A percentile compares a stretch with the other conserved stretches of the same genome.
These are phyloP conservation scores for Tragelaphus imberbis DNA, from an alignment of 2,113 vertebrate species.

Conservation along the genomic window DNA sequence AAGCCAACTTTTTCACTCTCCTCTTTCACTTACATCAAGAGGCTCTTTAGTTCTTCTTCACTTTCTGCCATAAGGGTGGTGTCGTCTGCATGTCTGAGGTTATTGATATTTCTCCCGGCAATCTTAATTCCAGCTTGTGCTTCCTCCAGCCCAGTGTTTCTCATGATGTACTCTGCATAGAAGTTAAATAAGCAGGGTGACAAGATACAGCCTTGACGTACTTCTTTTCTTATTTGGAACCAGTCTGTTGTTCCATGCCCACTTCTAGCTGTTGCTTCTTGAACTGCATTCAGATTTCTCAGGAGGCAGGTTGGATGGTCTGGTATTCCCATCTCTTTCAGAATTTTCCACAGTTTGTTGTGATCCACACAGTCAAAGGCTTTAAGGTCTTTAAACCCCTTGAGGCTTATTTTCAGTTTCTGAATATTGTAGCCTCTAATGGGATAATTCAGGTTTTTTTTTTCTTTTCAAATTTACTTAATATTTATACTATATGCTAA, in stretches of 20 bases:
- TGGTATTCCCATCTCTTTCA: neutral
- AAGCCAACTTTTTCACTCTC: neutral
- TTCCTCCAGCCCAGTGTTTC: neutral
- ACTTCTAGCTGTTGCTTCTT: neutral
- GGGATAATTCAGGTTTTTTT: neutral
- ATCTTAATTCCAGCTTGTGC: neutral
- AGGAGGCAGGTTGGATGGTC: neutral
- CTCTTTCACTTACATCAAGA: neutral
- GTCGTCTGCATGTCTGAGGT: neutral
- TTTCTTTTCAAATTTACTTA: neutral
- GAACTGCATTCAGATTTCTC: neutral
- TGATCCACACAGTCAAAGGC: neutral
- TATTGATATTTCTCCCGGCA: neutral
- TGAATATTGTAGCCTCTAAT: neutral
- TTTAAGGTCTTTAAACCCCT: neutral
- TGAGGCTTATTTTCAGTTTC: neutral
- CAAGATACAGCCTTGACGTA: neutral
- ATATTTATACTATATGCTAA: neutral
- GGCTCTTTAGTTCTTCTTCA: neutral
- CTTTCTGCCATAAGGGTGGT: neutral
- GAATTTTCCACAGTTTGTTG: neutral
- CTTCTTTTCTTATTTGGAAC: neutral
- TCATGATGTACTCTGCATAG: neutral
- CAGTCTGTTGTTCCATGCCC: neutral
- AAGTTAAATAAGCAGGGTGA: neutral